Base-by-base conservation (phyloP, 2,113 vertebrate genomes). In the Ochotona curzoniae region DNA sequence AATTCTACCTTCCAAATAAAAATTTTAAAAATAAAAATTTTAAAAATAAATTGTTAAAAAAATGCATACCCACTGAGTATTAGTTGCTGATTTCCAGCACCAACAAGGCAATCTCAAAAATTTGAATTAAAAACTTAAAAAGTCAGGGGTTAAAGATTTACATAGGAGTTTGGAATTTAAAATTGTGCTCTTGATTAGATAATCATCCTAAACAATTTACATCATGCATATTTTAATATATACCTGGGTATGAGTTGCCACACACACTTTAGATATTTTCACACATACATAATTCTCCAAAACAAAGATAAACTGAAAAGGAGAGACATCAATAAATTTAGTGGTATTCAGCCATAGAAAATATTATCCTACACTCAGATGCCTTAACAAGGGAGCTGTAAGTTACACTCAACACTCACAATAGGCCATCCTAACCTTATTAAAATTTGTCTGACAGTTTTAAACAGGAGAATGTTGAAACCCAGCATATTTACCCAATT, bases 291-390 rank as follows among this genome's bases (percentile, higher is more conserved):
- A 76, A 74, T 60, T 90, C 63, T 91, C 17, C 67, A n/a, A 64
- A 82, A 57, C 2, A 87, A 0, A 54, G 3, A 73, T 28, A 23
- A 84, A 87, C 87, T 83, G 92, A 90, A 95, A 61, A 83, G 32
- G 67, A 64, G n/a, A 15, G 21, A 69, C 25, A 76, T 81, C 51
- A 64, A 73, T 69, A 90, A 81, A 66, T 15, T 25, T 81, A 91
- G 57, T 30, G 38, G 21, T 57, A 84, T 76, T 95, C 61, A 76
- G n/a, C 17, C 30, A 69, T 44, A 20, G 73, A 79, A 89, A 89
- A 89, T 74, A 70, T 2, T 82, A 76, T 9, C 44, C 12, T 44
- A 73, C 8, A 23, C 14, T 73, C 21, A 87, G 32, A 75, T 86
- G 12, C 30, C n/a, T 81, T 78, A 81, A 92, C 7, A 78, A 81